Percentiles rank a stretch among this genome's conserved stretches.
Conservation (phyloP, 2,888 invertebrate genomes). For the Ornithoptera priamus region DNA sequence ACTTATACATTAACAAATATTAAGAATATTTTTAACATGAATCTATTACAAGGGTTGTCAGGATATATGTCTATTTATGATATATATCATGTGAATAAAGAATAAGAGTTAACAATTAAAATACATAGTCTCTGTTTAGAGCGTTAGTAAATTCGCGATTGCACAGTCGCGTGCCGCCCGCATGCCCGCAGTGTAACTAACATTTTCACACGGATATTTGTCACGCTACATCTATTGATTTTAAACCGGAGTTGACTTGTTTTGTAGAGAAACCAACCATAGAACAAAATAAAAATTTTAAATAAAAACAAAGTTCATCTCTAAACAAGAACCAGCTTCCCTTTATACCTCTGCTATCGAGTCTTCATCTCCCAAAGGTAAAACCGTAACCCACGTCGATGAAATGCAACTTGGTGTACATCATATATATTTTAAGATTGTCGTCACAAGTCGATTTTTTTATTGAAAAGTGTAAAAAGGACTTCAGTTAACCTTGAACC, state of each 20-base stretch:
- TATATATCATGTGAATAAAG: background rate
- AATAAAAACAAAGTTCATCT: background rate
- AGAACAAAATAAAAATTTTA: background rate
- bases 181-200: slow-evolving; percentile 42
- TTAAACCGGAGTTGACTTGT: slow-evolving; percentile 7
- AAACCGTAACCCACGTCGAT: no score
- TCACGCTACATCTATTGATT: slow-evolving; percentile 28
- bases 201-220: slow-evolving; percentile 30
- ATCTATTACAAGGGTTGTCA: no score
- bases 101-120: background rate
- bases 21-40: no score
- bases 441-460: no score
- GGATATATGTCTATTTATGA: background rate
- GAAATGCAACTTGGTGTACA: no score
- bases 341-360: background rate
- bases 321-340: background rate
- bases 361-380: no score
- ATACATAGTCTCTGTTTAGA: background rate
- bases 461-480: no score
- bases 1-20: no score
- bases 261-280: background rate
- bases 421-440: no score
- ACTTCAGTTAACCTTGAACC: no score
- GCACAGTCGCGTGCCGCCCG: slow-evolving; percentile 56
- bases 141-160: slow-evolving; percentile 30